Evolutionary conservation across 2,888 invertebrate genomes (phyloP).

Genomic region (Cephus nigrinus): DNA sequence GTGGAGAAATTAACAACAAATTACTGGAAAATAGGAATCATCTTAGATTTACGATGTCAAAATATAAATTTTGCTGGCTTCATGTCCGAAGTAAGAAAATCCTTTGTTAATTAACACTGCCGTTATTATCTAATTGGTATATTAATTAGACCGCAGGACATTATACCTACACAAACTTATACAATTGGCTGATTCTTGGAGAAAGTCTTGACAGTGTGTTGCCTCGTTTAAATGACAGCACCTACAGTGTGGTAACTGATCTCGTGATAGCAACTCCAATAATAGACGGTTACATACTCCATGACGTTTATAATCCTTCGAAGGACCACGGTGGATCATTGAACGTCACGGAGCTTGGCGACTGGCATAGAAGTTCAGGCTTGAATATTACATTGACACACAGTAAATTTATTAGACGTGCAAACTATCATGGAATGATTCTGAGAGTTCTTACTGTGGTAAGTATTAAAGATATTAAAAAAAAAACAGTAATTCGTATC

Average conservation of each 20-base stretch:
- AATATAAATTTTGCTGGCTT: conserved; percentile 22
- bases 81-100: conserved; percentile 26
- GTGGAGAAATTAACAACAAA: conserved; percentile 33
- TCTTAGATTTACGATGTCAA: conserved; percentile 46
- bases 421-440: conserved; percentile 49
- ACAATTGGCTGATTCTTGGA: conserved; percentile 49
- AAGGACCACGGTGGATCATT: conserved; percentile 45
- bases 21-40: conserved; percentile 39
- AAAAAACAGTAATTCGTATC: background rate
- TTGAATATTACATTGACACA: conserved; percentile 39
- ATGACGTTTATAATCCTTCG: conserved; percentile 50
- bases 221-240: conserved; percentile 39
- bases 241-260: conserved; percentile 47
- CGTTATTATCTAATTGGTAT: background rate
- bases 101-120: background rate
- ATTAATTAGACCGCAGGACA: conserved; percentile 34
- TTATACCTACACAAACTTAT: conserved; percentile 43
- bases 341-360: conserved; percentile 47
- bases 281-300: conserved; percentile 33
- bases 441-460: conserved; percentile 47
- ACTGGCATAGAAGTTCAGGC: conserved; percentile 36
- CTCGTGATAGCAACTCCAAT: conserved; percentile 37
- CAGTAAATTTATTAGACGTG: conserved; percentile 40
- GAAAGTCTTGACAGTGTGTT: conserved; percentile 33
- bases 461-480: conserved; percentile 21